phyloP scores from a whole-genome alignment of 2,113 vertebrate species.

The Myrmecophaga tridactyla region DNA sequence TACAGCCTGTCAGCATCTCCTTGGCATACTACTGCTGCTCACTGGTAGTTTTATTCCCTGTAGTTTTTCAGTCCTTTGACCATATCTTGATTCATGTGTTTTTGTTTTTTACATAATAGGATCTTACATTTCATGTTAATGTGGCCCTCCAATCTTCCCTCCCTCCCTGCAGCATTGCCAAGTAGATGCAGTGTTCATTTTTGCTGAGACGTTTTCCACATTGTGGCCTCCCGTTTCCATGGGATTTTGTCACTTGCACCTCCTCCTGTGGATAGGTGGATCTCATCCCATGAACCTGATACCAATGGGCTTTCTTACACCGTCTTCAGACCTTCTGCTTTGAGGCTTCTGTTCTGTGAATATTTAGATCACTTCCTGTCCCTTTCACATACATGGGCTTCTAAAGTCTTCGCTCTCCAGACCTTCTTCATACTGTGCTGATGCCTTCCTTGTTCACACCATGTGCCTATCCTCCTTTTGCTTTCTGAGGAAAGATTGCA shows the following conservation, averaged over 20 bases:
- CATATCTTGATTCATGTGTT: neutral
- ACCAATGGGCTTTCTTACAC: neutral
- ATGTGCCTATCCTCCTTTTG: neutral
- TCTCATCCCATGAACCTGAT: neutral
- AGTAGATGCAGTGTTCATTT: neutral
- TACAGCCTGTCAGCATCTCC: neutral
- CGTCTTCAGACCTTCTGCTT: neutral
- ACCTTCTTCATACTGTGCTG: rapidly evolving
- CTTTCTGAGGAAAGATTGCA: neutral
- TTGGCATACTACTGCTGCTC: neutral
- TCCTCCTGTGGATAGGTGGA: neutral
- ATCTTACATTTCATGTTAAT: neutral
- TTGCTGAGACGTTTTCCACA: neutral
- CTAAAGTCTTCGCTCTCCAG: neutral
- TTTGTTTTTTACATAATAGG: neutral
- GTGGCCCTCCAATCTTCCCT: neutral
- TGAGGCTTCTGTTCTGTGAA: neutral
- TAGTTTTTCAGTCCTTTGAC: neutral
- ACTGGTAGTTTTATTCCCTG: neutral
- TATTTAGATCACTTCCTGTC: neutral
- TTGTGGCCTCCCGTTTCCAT: neutral
- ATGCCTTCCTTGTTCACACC: neutral
- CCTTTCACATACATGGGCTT: neutral
- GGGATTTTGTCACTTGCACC: neutral
- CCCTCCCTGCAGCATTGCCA: neutral